phyloP scores from a whole-genome alignment of 2,888 invertebrate species.

The Tenthredo mesomela region DNA sequence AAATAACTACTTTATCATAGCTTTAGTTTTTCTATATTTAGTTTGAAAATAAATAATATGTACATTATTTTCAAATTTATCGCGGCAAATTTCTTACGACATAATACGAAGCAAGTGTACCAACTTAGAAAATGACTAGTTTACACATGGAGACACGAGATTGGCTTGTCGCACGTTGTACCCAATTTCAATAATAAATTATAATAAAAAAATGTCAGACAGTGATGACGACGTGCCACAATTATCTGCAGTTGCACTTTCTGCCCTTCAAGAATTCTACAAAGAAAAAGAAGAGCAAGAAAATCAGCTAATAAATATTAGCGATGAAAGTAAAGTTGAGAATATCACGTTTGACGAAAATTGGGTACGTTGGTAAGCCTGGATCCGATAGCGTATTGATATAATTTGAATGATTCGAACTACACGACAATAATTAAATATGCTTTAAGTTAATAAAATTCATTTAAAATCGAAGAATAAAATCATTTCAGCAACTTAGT shows the following conservation, averaged over 20 bases:
- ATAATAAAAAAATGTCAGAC: constrained; percentile 50
- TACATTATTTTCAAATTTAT: not conserved
- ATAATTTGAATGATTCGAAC: constrained; percentile 14
- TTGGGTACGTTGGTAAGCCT: constrained; percentile 83
- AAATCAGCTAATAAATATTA: constrained; percentile 78
- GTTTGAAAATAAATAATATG: not conserved
- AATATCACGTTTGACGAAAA: constrained; percentile 86
- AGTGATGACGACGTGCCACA: constrained; percentile 83
- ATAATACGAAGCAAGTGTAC: not conserved
- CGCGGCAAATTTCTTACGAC: not conserved
- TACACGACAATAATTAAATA: not conserved
- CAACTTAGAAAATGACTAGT: not conserved
- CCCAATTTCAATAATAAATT: not conserved
- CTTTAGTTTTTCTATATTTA: not conserved
- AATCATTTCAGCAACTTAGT: constrained; percentile 90
- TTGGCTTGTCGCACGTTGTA: not conserved
- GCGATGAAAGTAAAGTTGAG: constrained; percentile 68
- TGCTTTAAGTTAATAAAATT: not conserved
- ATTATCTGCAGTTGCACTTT: constrained; percentile 86
- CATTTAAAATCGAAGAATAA: not conserved
- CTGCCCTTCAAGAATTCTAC: constrained; percentile 89
- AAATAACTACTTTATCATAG: constrained; percentile 45
- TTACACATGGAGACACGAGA: constrained; percentile 11
- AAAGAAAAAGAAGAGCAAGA: constrained; percentile 84
- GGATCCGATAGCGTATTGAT: not conserved